Conservation (phyloP, 2,113 vertebrate species). For the Falcunculus frontatus region DNA sequence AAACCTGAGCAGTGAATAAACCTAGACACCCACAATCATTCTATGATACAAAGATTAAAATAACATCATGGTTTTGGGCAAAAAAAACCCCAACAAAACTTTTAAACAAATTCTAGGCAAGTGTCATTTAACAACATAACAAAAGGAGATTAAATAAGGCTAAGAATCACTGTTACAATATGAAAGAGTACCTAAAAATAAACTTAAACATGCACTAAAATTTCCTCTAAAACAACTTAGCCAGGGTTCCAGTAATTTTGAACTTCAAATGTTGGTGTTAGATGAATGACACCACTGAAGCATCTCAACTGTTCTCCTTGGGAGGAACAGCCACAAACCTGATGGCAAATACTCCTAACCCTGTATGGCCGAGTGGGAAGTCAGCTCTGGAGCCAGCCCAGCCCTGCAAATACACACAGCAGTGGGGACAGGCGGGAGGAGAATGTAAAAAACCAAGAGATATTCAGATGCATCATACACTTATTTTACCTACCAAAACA, state of each 20-base stretch:
- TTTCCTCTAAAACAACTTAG: neutral
- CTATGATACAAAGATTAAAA: neutral
- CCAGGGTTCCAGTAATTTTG: neutral
- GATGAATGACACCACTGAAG: neutral
- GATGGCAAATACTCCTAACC: neutral
- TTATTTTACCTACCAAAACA: slow-evolving; percentile 58
- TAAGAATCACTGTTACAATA: neutral
- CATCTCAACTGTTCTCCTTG: neutral
- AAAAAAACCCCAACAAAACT: neutral
- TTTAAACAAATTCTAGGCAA: neutral
- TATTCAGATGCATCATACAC: neutral
- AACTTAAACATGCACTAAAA: neutral
- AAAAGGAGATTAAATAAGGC: neutral
- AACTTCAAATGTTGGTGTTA: neutral
- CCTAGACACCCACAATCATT: neutral
- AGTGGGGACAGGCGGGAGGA: neutral
- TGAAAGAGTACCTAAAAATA: neutral
- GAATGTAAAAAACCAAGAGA: neutral
- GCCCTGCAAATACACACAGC: neutral
- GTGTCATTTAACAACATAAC: neutral
- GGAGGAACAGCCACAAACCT: neutral
- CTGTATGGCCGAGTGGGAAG: neutral
- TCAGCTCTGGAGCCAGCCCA: neutral
- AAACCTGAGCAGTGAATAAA: neutral
- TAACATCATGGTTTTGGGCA: neutral